Evolutionary conservation across 2,797 vertebrate genomes (phyloP).

Genomic region (Crenichthys baileyi): DNA sequence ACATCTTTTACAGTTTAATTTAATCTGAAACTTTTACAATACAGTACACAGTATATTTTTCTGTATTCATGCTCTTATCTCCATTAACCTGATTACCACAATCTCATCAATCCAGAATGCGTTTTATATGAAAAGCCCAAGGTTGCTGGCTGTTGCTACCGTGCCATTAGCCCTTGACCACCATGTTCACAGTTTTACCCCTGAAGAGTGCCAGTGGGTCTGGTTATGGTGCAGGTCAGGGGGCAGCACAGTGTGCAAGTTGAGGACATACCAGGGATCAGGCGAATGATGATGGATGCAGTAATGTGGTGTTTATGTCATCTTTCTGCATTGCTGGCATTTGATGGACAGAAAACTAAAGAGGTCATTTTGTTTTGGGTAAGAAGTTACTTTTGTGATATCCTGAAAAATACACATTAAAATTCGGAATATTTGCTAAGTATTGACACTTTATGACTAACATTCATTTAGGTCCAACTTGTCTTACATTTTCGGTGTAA

Average conservation of each 20-base stretch:
- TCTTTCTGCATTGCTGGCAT: slow-evolving; percentile 12
- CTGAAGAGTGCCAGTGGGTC: slow-evolving; percentile 34
- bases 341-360: slow-evolving; percentile 58
- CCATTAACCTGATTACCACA: slow-evolving; percentile 2
- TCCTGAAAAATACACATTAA: neutral
- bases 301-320: slow-evolving; percentile 27
- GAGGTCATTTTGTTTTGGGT: neutral
- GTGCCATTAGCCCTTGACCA: slow-evolving; percentile 35
- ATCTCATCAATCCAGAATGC: neutral
- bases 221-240: slow-evolving; percentile 67
- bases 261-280: slow-evolving; percentile 47
- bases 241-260: slow-evolving; percentile 31
- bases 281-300: slow-evolving; percentile 31
- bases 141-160: slow-evolving; percentile 26
- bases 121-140: neutral
- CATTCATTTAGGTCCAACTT: neutral
- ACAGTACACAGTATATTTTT: neutral
- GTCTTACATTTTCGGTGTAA: slow-evolving; percentile 3
- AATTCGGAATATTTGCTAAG: neutral
- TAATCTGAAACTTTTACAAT: neutral
- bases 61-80: neutral
- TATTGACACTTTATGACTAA: neutral
- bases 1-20: neutral
- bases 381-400: neutral
- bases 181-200: slow-evolving; percentile 48